phyloP scores from a whole-genome alignment of 2,797 vertebrate genomes.

The Podargus strigoides region DNA sequence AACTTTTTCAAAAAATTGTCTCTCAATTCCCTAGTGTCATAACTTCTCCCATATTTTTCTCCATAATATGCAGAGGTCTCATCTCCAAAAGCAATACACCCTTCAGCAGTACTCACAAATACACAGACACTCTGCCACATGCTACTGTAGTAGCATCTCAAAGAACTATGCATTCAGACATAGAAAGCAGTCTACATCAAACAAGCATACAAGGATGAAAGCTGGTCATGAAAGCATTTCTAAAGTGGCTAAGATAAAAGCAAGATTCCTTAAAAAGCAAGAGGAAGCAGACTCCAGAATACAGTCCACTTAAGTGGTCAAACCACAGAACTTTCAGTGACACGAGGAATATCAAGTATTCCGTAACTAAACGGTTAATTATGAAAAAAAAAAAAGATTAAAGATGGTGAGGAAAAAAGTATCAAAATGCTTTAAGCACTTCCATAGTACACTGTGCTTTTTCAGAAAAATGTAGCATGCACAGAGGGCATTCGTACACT shows the following conservation, averaged over 20 bases:
- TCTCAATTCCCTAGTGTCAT: neutral
- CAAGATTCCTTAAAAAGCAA: neutral
- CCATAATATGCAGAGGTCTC: neutral
- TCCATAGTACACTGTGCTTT: neutral
- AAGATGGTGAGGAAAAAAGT: neutral
- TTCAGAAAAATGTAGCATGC: neutral
- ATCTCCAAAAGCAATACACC: neutral
- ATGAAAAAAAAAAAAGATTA: neutral
- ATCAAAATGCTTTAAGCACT: neutral
- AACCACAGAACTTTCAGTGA: fast-evolving
- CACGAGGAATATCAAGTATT: neutral
- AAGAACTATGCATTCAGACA: neutral
- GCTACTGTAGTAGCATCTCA: neutral
- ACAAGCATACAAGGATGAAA: neutral
- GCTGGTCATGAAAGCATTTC: neutral
- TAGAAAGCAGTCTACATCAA: neutral
- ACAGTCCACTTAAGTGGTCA: neutral
- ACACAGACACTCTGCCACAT: neutral
- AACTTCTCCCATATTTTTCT: neutral
- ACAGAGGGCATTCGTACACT: neutral
- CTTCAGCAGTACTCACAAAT: neutral
- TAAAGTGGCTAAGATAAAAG: neutral
- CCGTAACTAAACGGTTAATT: neutral
- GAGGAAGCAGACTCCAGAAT: neutral
- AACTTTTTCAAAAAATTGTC: neutral